Evolutionary conservation across 2,113 vertebrate species (phyloP).

Genomic region (Macrotis lagotis): DNA sequence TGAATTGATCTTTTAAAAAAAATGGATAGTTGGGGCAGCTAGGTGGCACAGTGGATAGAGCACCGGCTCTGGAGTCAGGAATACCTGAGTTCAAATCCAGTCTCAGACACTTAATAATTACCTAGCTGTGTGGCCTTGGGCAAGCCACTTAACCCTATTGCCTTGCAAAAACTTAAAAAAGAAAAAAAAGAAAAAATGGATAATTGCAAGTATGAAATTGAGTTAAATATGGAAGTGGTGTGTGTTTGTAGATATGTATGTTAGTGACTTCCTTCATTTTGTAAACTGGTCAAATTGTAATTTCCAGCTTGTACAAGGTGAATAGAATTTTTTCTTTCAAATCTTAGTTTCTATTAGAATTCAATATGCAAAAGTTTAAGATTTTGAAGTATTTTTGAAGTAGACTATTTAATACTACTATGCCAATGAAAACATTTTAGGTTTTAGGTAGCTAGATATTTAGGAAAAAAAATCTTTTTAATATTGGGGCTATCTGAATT

Average conservation of each 20-base stretch:
- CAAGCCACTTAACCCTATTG: too few species aligned
- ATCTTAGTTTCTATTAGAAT: not conserved
- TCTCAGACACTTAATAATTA: too few species aligned
- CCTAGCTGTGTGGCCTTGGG: too few species aligned
- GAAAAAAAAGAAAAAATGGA: conserved; percentile 6
- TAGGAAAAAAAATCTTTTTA: not conserved
- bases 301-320: conserved; percentile 54
- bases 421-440: not conserved
- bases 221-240: not conserved
- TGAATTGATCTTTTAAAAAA: not conserved
- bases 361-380: conserved; percentile 5
- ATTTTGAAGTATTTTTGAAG: not conserved
- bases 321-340: not conserved
- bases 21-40: too few species aligned
- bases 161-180: too few species aligned
- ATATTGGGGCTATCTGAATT: not conserved
- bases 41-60: too few species aligned
- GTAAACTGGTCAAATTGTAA: conserved; percentile 26
- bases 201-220: not conserved
- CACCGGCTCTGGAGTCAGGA: too few species aligned
- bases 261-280: conserved; percentile 13
- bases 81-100: too few species aligned
- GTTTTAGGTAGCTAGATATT: not conserved
- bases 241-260: not conserved
- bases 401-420: not conserved